phyloP scores from a whole-genome alignment of 2,113 vertebrate species.

The Pseudopipra pipra region DNA sequence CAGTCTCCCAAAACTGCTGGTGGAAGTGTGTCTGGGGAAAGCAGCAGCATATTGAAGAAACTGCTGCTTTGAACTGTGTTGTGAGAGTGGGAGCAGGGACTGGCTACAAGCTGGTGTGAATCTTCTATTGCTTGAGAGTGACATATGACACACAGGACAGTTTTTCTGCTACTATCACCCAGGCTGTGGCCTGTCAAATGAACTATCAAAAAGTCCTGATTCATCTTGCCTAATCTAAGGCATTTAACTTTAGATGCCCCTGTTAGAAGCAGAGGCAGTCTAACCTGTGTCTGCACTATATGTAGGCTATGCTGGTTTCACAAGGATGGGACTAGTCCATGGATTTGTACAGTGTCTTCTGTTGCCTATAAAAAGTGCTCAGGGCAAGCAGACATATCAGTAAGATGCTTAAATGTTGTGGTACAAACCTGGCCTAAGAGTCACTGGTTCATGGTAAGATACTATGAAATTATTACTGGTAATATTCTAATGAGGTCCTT shows the following conservation, averaged over 20 bases:
- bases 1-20: constrained; percentile 4
- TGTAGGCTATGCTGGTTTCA: neutral
- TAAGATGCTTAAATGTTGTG: neutral
- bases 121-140: neutral
- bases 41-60: neutral
- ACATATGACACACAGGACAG: neutral
- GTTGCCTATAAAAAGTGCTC: neutral
- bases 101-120: neutral
- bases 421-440: neutral
- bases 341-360: neutral
- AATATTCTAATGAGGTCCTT: neutral
- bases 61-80: neutral
- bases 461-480: neutral
- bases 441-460: neutral
- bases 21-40: neutral
- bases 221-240: neutral
- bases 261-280: neutral
- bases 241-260: neutral
- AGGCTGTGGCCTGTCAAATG: neutral
- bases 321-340: neutral
- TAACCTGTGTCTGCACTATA: neutral
- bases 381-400: neutral
- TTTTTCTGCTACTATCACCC: neutral
- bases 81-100: neutral
- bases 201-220: neutral